These are phyloP conservation scores for Ceratina calcarata DNA, from an alignment of 1,140 invertebrate species.

Conservation along the genomic window DNA sequence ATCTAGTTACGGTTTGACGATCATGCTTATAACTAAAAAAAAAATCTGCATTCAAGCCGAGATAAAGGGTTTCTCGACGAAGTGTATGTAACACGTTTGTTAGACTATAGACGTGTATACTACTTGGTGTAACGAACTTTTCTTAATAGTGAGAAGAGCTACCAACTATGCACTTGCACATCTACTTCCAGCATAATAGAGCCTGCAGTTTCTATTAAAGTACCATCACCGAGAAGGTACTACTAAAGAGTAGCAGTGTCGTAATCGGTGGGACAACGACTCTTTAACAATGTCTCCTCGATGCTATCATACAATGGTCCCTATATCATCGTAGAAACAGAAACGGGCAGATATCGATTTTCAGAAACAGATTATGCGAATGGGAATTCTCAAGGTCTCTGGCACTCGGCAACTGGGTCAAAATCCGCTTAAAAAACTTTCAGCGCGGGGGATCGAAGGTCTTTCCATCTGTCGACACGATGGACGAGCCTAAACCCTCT, in stretches of 20 bases:
- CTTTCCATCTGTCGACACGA: neutral
- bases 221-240: neutral
- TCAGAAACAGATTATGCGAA: too few relatives aligned
- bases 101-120: neutral
- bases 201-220: constrained; percentile 21
- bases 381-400: too few relatives aligned
- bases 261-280: too few relatives aligned
- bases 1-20: constrained; percentile 1
- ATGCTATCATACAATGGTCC: too few relatives aligned
- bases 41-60: constrained; percentile 6
- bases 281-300: too few relatives aligned
- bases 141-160: neutral
- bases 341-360: too few relatives aligned
- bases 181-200: too few relatives aligned
- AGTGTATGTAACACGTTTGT: constrained; percentile 37
- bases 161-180: too few relatives aligned
- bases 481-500: neutral
- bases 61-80: constrained; percentile 7
- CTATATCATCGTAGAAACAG: too few relatives aligned
- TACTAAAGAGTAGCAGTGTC: neutral
- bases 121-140: constrained; percentile 35
- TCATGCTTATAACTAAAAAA: constrained; percentile 21
- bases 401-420: constrained; percentile 19
- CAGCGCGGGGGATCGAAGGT: constrained; percentile 43
- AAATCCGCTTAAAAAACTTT: constrained; percentile 62